Percentiles rank a stretch among this genome's conserved stretches.
Conservation (phyloP, 2,797 vertebrate genomes). For the Pterois miles region DNA sequence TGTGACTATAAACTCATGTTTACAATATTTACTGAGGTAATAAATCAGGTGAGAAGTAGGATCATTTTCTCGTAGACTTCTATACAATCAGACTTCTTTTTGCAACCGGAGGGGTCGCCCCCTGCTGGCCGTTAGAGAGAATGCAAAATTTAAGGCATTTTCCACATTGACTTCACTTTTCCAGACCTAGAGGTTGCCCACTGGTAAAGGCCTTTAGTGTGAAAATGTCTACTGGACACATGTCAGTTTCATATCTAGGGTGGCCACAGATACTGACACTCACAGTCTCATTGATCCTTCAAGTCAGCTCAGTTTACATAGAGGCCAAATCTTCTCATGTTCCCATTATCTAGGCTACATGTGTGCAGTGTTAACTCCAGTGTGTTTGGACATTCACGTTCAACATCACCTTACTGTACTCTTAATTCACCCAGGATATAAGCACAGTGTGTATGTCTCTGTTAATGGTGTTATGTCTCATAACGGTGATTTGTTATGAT, state of each 20-base stretch:
- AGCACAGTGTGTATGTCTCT: slow-evolving; percentile 12
- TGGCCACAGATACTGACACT: too few relatives aligned
- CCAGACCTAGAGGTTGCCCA: too few relatives aligned
- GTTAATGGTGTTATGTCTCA: slow-evolving; percentile 66
- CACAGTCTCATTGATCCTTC: slow-evolving; percentile 14
- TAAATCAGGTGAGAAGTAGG: too few relatives aligned
- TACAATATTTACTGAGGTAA: too few relatives aligned
- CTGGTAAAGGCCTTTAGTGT: too few relatives aligned
- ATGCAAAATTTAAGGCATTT: too few relatives aligned
- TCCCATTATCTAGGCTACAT: slow-evolving; percentile 20
- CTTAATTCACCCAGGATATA: slow-evolving; percentile 41
- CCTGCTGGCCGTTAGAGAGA: too few relatives aligned
- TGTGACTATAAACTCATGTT: too few relatives aligned
- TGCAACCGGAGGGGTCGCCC: too few relatives aligned
- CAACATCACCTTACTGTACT: slow-evolving; percentile 54
- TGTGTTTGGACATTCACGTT: slow-evolving; percentile 62
- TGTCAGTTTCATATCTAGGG: neutral
- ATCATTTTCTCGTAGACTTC: too few relatives aligned
- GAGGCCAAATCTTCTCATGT: slow-evolving; percentile 19
- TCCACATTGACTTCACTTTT: too few relatives aligned
- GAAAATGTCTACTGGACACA: neutral
- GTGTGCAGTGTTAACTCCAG: slow-evolving; percentile 37
- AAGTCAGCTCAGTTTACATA: slow-evolving; percentile 23
- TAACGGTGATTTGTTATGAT: slow-evolving; percentile 66
- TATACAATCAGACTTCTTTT: too few relatives aligned